These are phyloP conservation scores for Falcunculus frontatus DNA, from an alignment of 2,113 vertebrate species.

Conservation along the genomic window DNA sequence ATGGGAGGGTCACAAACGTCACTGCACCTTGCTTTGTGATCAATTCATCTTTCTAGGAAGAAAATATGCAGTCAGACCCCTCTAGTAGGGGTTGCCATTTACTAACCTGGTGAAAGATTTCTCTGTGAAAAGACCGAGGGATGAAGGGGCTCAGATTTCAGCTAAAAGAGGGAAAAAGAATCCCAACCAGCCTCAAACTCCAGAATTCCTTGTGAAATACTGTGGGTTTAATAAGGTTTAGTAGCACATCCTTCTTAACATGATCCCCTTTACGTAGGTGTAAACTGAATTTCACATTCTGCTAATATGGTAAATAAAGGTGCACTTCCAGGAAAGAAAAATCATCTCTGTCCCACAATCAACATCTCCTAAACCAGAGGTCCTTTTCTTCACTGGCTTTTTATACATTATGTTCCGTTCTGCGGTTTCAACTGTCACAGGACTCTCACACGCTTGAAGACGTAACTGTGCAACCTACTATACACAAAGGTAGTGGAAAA, in stretches of 20 bases:
- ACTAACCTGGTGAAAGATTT: not conserved
- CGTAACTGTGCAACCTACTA: not conserved
- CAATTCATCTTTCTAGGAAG: not conserved
- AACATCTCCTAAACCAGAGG: not conserved
- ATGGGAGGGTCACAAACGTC: not conserved
- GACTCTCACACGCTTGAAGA: not conserved
- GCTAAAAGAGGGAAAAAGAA: not conserved
- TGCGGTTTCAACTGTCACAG: not conserved
- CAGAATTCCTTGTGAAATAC: not conserved
- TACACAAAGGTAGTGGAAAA: not conserved
- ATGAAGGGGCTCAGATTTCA: not conserved
- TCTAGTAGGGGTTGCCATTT: not conserved
- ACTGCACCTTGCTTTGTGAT: not conserved
- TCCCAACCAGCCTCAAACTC: not conserved
- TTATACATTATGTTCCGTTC: not conserved
- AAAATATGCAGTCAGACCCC: not conserved
- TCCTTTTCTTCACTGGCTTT: not conserved
- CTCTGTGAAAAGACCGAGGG: not conserved
- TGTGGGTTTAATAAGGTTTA: rapidly evolving
- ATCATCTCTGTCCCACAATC: not conserved
- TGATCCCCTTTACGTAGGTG: not conserved
- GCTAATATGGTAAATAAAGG: not conserved
- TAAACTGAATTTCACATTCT: not conserved
- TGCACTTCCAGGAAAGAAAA: not conserved
- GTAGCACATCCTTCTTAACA: not conserved